A percentile compares a stretch with the other conserved stretches of the same genome.
These are phyloP conservation scores for Blera fallax DNA, from an alignment of 2,888 invertebrate species.

Conservation along the genomic window DNA sequence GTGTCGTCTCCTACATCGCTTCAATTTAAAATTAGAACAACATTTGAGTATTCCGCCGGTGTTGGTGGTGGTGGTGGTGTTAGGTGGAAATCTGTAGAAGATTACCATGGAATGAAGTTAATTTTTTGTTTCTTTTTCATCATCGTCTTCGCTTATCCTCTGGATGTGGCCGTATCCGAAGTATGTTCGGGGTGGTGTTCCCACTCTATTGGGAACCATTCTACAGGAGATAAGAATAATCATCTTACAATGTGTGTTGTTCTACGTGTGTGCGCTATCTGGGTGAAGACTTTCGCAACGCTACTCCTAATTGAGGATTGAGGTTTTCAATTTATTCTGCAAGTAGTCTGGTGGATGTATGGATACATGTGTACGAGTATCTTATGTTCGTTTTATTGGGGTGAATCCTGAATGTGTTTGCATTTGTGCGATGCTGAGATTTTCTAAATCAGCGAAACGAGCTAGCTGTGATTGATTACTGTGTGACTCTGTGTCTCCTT, in stretches of 20 bases:
- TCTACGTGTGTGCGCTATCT: constrained; percentile 24
- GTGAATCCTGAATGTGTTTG: constrained; percentile 1
- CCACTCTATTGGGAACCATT: constrained; percentile 14
- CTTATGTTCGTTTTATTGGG: not conserved
- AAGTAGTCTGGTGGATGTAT: not conserved
- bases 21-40: constrained; percentile 64
- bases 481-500: constrained; percentile 43
- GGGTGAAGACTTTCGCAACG: constrained; percentile 15
- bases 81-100: constrained; percentile 39
- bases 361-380: constrained; percentile 4
- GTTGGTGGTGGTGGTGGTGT: not conserved
- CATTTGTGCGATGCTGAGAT: constrained; percentile 44
- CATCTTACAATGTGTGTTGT: constrained; percentile 56
- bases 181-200: constrained; percentile 1
- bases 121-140: constrained; percentile 20
- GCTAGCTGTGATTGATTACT: constrained; percentile 65
- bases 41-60: constrained; percentile 20
- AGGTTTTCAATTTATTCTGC: constrained; percentile 65
- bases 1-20: constrained; percentile 30
- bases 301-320: constrained; percentile 59
- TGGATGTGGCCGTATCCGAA: not conserved
- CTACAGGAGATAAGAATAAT: constrained; percentile 34
- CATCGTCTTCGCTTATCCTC: not conserved
- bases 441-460: constrained; percentile 59
- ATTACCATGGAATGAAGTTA: constrained; percentile 41